Evolutionary conservation across 2,113 vertebrate genomes (phyloP), one percentile per base, ranked within the genome.

Genomic region (Mirza zaza): DNA sequence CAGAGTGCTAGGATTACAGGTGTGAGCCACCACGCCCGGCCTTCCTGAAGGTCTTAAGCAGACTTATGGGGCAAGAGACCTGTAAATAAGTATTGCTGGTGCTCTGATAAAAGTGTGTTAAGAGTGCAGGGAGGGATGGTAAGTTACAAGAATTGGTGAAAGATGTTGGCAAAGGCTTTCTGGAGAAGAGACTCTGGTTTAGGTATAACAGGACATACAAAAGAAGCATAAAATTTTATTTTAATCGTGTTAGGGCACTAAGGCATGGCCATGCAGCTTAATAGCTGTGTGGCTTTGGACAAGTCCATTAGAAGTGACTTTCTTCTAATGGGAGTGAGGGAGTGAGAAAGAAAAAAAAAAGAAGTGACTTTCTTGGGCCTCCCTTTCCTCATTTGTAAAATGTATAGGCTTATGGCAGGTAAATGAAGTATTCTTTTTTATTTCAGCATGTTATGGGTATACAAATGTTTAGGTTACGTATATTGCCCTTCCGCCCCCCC

Each of bases 141-240:
- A 55, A 73, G 36, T 77, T 82, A 70, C 0, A 77, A 29, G 34
- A 83, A 27, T 57, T 83, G 55, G 32, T 65, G 45, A 89, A 79
- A 83, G 86, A 87, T 55, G 6, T 63, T 95, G n/a, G 4, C 36
- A 87, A 82, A 86, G 65, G 39, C 52, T 89, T 96, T 92, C 89
- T 89, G 8, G 55, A 45, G 36, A 63, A 92, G 63, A 83, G 42
- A 80, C 8, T 25, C 18, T 94, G n/a, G 57, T 89, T 18, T 73
- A 57, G 71, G 45, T 84, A 1, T 89, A 80, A 89, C 34, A 67
- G 71, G 52, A 94, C 71, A 73, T 83, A 50, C 3, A 57, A 71
- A 88, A 87, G 50, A 70, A 84, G 63, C 79, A 32, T 77, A 80
- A 73, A 57, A 73, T 95, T 92, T 80, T 12, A 89, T 80, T 89